Conservation (phyloP, 2,113 vertebrate species). For the Hucho hucho region DNA sequence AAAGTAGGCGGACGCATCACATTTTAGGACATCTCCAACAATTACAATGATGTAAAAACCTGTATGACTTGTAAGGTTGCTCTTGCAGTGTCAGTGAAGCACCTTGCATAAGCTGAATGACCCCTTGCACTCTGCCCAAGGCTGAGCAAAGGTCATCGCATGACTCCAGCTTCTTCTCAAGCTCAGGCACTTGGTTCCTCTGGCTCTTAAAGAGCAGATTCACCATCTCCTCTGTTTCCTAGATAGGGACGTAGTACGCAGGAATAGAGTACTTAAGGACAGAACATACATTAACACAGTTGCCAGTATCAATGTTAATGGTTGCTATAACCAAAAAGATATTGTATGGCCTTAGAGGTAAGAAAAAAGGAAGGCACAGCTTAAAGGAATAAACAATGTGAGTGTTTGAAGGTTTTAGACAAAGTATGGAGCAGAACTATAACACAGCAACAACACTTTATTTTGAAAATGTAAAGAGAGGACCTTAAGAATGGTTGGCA, state of each 20-base stretch:
- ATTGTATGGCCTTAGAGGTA: background rate
- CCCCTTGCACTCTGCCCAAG: conserved; percentile 63
- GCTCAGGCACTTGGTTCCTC: conserved; percentile 60
- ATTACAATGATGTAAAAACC: no score
- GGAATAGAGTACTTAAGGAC: background rate
- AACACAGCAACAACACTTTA: background rate
- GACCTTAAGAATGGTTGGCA: conserved; percentile 68
- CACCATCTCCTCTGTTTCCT: conserved; percentile 71
- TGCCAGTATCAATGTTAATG: background rate
- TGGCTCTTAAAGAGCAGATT: conserved; percentile 58
- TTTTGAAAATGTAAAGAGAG: background rate
- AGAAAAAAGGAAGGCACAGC: background rate
- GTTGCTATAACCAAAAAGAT: background rate
- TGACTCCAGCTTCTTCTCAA: conserved; percentile 53
- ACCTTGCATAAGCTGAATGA: conserved; percentile 74
- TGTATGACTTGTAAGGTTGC: background rate
- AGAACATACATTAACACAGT: background rate
- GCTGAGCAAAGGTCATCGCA: conserved; percentile 58
- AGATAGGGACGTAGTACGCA: conserved; percentile 8
- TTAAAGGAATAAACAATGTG: background rate
- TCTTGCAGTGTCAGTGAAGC: background rate
- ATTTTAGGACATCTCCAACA: background rate
- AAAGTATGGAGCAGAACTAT: background rate
- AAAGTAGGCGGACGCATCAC: conserved; percentile 1
- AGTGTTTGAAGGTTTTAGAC: background rate